Evolutionary conservation across 2,113 vertebrate species (phyloP).

Genomic region (Turdus rufiventris): DNA sequence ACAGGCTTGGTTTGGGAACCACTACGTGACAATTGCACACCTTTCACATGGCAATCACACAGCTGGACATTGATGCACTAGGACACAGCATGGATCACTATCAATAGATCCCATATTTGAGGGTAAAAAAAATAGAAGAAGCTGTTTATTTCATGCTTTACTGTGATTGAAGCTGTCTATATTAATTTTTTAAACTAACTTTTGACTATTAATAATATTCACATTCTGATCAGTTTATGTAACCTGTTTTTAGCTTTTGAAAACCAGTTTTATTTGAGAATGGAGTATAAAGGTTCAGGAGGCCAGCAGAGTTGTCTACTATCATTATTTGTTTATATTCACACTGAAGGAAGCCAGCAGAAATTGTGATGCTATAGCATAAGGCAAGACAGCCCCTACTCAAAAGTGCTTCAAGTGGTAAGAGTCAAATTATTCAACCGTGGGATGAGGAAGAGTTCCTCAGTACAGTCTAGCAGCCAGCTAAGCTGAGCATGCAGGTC

Average conservation of each 20-base stretch:
- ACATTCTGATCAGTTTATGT: neutral
- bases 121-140: neutral
- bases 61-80: neutral
- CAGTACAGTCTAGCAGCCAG: neutral
- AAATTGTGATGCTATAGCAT: neutral
- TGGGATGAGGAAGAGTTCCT: neutral
- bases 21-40: rapidly evolving
- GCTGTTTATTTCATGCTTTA: neutral
- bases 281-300: neutral
- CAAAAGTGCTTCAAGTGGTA: neutral
- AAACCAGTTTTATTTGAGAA: neutral
- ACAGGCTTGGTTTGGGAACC: neutral
- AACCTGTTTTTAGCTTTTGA: neutral
- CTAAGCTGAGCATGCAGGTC: neutral
- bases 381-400: neutral
- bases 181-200: neutral
- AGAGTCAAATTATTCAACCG: neutral
- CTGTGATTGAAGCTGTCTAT: neutral
- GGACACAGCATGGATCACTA: neutral
- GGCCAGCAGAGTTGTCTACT: neutral
- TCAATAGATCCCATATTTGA: neutral
- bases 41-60: rapidly evolving
- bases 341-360: neutral
- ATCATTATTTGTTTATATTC: neutral
- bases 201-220: neutral